These are phyloP conservation scores for Molorchus minor DNA, from an alignment of 2,888 invertebrate genomes.

Conservation along the genomic window DNA sequence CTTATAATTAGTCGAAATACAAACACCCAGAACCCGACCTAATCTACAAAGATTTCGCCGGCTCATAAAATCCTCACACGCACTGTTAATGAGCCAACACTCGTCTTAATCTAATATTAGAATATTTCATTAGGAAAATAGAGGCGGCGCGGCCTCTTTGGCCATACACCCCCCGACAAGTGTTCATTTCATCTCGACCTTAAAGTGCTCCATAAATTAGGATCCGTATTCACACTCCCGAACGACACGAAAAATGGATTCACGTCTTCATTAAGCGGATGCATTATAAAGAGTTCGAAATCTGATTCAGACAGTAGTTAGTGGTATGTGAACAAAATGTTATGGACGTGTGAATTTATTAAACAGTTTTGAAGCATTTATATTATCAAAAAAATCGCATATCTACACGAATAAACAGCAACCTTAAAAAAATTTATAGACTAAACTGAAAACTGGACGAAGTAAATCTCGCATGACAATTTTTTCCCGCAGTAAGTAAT, in stretches of 20 bases:
- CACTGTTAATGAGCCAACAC: slow-evolving; percentile 39
- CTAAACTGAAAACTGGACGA: too few species aligned
- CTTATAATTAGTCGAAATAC: slow-evolving; percentile 20
- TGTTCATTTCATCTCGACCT: slow-evolving; percentile 35
- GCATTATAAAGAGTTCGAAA: slow-evolving; percentile 19
- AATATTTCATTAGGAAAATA: slow-evolving; percentile 45
- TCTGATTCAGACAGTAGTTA: slow-evolving; percentile 22
- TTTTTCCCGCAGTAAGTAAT: too few species aligned
- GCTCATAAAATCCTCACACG: slow-evolving; percentile 31
- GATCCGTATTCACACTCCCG: slow-evolving; percentile 40
- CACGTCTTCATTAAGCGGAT: slow-evolving; percentile 32
- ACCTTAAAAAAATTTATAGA: too few species aligned
- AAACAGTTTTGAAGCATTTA: too few species aligned
- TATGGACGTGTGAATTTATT: too few species aligned
- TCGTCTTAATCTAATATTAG: slow-evolving; percentile 50
- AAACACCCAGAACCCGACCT: slow-evolving; percentile 1
- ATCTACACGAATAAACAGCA: too few species aligned
- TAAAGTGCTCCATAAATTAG: slow-evolving; percentile 42
- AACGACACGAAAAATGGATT: slow-evolving; percentile 28
- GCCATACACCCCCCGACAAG: slow-evolving; percentile 33
- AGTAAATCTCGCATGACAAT: too few species aligned
- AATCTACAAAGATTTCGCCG: slow-evolving; percentile 20
- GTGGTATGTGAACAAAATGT: slow-evolving; percentile 29
- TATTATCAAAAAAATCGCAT: too few species aligned
- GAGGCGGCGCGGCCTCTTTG: slow-evolving; percentile 35